Evolutionary conservation across 1,140 invertebrate genomes (phyloP).

Genomic region (Zaprionus inermis): DNA sequence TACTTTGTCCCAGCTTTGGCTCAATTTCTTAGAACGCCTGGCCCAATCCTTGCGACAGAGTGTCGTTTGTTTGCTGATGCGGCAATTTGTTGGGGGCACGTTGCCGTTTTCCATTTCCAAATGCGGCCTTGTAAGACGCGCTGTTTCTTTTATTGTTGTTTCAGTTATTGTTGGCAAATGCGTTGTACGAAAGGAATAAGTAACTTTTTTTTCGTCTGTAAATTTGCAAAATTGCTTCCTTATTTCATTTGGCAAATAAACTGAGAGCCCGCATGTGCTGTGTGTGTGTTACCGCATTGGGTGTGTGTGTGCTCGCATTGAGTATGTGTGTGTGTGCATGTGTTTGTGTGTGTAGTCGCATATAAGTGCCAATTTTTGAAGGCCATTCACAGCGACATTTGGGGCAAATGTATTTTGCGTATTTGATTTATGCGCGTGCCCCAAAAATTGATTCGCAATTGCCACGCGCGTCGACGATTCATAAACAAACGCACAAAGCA

Average conservation of each 20-base stretch:
- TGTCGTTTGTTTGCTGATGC: conserved; percentile 22
- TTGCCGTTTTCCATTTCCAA: not conserved
- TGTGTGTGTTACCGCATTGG: not conserved
- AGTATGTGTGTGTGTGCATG: not conserved
- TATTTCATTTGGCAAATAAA: conserved; percentile 82
- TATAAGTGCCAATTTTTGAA: conserved; percentile 52
- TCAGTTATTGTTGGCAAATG: conserved; percentile 39
- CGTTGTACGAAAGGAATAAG: conserved; percentile 17
- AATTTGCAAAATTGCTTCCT: conserved; percentile 81
- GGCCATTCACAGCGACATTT: conserved; percentile 66
- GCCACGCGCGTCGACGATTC: conserved; percentile 40
- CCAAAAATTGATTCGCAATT: conserved; percentile 77
- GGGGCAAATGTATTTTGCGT: conserved; percentile 49
- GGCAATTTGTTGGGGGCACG: conserved; percentile 34
- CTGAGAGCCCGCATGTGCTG: conserved; percentile 43
- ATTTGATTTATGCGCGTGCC: conserved; percentile 72
- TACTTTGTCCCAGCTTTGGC: conserved; percentile 26
- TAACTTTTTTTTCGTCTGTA: conserved; percentile 57
- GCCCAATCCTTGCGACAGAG: conserved; percentile 14
- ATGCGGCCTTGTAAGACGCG: not conserved
- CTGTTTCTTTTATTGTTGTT: conserved; percentile 6
- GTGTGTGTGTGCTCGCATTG: conserved; percentile 27
- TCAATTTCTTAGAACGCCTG: conserved; percentile 34
- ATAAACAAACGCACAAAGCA: conserved; percentile 28
- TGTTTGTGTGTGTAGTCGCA: conserved; percentile 1